phyloP scores from a whole-genome alignment of 2,888 invertebrate species.

The Perizoma flavofasciatum region DNA sequence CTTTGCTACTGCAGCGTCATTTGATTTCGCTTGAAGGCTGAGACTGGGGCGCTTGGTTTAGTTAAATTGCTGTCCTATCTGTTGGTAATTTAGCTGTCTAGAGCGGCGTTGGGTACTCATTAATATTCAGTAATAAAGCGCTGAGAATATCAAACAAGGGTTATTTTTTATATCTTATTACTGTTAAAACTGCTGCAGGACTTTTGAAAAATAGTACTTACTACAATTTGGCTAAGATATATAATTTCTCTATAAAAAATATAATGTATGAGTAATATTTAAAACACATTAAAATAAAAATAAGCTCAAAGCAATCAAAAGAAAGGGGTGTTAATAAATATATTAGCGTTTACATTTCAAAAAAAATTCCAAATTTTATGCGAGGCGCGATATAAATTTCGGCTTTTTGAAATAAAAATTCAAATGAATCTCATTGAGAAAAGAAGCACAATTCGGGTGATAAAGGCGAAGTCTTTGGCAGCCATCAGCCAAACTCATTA shows the following conservation, averaged over 20 bases:
- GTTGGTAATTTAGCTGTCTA: constrained; percentile 48
- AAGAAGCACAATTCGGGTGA: constrained; percentile 49
- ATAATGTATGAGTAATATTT: too few species aligned
- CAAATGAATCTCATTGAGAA: constrained; percentile 51
- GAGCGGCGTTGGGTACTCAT: constrained; percentile 38
- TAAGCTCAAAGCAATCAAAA: too few species aligned
- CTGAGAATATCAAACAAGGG: background rate
- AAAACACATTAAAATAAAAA: too few species aligned
- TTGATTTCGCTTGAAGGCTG: constrained; percentile 72
- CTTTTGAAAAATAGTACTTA: too few species aligned
- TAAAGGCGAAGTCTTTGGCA: constrained; percentile 54
- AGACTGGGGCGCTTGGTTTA: constrained; percentile 58
- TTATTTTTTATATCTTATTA: too few species aligned
- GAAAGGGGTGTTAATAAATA: too few species aligned
- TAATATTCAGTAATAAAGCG: constrained; percentile 1
- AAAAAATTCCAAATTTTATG: constrained; percentile 4
- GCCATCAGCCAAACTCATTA: constrained; percentile 62
- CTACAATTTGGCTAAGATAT: too few species aligned
- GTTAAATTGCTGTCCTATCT: constrained; percentile 64
- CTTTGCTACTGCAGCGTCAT: constrained; percentile 77
- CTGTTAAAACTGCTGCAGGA: too few species aligned
- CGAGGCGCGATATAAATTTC: constrained; percentile 17
- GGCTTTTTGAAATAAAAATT: constrained; percentile 43
- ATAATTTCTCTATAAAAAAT: too few species aligned
- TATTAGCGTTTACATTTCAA: too few species aligned